Evolutionary conservation across 2,797 vertebrate species (phyloP).

Genomic region (Silurus aristotelis): DNA sequence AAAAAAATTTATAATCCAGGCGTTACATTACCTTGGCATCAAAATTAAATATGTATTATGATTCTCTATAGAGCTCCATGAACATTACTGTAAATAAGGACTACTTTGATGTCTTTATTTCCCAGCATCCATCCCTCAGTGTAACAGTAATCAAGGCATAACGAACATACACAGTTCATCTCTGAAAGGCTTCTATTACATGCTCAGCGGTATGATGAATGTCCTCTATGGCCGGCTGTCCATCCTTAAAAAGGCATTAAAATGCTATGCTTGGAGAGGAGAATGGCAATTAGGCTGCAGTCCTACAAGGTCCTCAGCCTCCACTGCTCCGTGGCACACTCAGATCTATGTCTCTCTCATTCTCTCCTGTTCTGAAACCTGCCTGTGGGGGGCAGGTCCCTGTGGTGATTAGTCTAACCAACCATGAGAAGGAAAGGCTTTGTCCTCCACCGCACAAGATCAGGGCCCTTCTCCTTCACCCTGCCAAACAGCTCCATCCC

Average conservation of each 20-base stretch:
- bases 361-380: slow-evolving; percentile 57
- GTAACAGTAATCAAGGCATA: slow-evolving; percentile 42
- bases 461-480: slow-evolving; percentile 60
- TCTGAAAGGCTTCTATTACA: slow-evolving; percentile 27
- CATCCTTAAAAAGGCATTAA: slow-evolving; percentile 40
- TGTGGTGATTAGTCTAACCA: slow-evolving; percentile 73
- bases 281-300: slow-evolving; percentile 59
- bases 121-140: slow-evolving; percentile 31
- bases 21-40: background rate
- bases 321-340: slow-evolving; percentile 41
- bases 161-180: slow-evolving; percentile 25
- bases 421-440: slow-evolving; percentile 69
- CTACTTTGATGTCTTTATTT: slow-evolving; percentile 22
- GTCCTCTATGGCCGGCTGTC: slow-evolving; percentile 17
- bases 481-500: slow-evolving; percentile 65
- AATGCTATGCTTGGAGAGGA: slow-evolving; percentile 52
- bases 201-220: slow-evolving; percentile 26
- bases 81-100: slow-evolving; percentile 14
- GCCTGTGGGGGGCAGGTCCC: slow-evolving; percentile 59
- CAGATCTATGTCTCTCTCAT: slow-evolving; percentile 50
- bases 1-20: background rate
- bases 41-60: background rate
- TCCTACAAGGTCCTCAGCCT: slow-evolving; percentile 48
- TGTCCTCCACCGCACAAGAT: slow-evolving; percentile 64
- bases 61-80: background rate